Conservation (phyloP, 2,888 invertebrate species). For the Paralinhomoeus sp. region DNA sequence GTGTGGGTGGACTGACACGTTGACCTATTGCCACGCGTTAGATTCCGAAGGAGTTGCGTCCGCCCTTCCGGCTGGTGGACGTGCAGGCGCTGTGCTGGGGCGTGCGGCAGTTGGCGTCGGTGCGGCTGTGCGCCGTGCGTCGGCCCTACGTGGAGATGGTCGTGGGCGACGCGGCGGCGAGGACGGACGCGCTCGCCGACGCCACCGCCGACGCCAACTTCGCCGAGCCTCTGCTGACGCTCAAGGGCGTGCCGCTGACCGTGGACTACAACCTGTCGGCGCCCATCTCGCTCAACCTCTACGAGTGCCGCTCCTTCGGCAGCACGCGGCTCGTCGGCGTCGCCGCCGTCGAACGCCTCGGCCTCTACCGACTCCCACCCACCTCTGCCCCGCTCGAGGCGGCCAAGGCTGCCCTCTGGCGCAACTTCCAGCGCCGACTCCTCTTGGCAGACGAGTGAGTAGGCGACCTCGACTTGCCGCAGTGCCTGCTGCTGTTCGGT, state of each 20-base stretch:
- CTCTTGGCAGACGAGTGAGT: too few relatives aligned
- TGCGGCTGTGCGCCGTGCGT: constrained; percentile 43
- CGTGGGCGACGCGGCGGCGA: constrained; percentile 59
- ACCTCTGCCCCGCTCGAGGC: too few relatives aligned
- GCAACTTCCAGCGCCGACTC: too few relatives aligned
- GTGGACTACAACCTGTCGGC: constrained; percentile 33
- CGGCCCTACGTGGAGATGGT: constrained; percentile 70
- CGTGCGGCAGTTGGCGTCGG: constrained; percentile 49
- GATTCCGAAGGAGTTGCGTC: constrained; percentile 14
- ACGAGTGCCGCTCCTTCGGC: constrained; percentile 34
- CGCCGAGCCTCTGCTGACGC: constrained; percentile 51
- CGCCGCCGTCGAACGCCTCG: too few relatives aligned
- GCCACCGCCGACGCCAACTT: constrained; percentile 72
- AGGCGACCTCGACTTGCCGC: too few relatives aligned
- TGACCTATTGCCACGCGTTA: too few relatives aligned
- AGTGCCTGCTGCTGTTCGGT: too few relatives aligned
- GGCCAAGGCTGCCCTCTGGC: too few relatives aligned
- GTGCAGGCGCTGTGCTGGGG: constrained; percentile 55
- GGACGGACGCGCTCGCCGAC: constrained; percentile 58
- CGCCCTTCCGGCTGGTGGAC: constrained; percentile 13
- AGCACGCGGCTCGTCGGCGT: constrained; percentile 30
- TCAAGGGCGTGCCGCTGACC: constrained; percentile 43
- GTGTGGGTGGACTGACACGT: too few relatives aligned
- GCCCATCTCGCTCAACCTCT: constrained; percentile 32
- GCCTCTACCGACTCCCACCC: too few relatives aligned